phyloP scores from a whole-genome alignment of 1,140 invertebrate genomes.

The Drosophila sp. region DNA sequence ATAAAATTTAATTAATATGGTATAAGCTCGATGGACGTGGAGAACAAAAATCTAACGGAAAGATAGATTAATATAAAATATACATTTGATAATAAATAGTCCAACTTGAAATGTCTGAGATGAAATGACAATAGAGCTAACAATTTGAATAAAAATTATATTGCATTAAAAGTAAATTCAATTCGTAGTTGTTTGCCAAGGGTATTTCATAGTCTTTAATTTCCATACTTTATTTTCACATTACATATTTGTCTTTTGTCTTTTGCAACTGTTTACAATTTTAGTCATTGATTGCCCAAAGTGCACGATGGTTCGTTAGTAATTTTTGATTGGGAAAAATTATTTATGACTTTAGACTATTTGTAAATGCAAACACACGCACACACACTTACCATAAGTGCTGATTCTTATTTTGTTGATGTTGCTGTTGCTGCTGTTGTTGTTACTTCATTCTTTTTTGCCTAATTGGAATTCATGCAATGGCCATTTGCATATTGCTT shows the following conservation, averaged over 20 bases:
- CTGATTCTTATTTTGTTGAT: conserved; percentile 38
- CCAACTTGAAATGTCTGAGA: too few species aligned
- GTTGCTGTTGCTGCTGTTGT: too few species aligned
- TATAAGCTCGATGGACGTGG: too few species aligned
- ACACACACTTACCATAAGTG: conserved; percentile 42
- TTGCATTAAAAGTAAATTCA: too few species aligned
- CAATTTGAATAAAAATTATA: too few species aligned
- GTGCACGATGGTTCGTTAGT: conserved; percentile 70
- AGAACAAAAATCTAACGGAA: too few species aligned
- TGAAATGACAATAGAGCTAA: too few species aligned
- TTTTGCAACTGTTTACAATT: conserved; percentile 60
- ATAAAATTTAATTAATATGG: too few species aligned
- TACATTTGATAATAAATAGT: too few species aligned
- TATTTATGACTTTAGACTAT: conserved; percentile 77
- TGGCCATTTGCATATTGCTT: conserved; percentile 79
- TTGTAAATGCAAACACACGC: conserved; percentile 74
- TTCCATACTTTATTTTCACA: conserved; percentile 1
- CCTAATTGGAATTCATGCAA: conserved; percentile 83
- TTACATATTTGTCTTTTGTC: conserved; percentile 53
- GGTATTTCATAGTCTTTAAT: conserved; percentile 3
- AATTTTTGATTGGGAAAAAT: conserved; percentile 80
- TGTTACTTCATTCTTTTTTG: conserved; percentile 61
- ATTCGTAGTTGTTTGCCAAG: neutral
- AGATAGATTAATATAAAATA: too few species aligned
- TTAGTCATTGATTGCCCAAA: conserved; percentile 78